These are phyloP conservation scores for Lasioglossum zephyrum DNA, from an alignment of 2,888 invertebrate species.

Conservation along the genomic window DNA sequence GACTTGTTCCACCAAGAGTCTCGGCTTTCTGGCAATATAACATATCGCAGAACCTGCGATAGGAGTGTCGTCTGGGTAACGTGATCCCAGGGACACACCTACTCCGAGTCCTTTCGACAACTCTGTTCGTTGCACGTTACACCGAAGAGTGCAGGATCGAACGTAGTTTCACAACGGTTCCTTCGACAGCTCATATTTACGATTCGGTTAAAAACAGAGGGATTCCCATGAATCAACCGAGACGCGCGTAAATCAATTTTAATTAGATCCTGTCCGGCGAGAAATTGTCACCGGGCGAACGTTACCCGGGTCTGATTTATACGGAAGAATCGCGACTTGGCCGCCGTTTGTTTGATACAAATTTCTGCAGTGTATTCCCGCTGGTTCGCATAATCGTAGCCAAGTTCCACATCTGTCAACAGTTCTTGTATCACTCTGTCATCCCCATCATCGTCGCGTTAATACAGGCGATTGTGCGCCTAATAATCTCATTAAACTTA, in stretches of 20 bases:
- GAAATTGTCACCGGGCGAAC: constrained; percentile 24
- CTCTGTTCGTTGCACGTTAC: background rate
- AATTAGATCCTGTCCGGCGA: constrained; percentile 9
- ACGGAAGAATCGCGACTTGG: constrained; percentile 42
- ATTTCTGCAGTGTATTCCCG: constrained; percentile 51
- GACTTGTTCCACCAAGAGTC: constrained; percentile 37
- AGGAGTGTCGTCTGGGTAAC: constrained; percentile 57
- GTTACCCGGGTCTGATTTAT: constrained; percentile 34
- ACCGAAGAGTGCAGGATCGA: background rate
- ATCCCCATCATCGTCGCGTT: constrained; percentile 44
- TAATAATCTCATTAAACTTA: constrained; percentile 61
- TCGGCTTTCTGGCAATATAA: constrained; percentile 64
- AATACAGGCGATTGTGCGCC: constrained; percentile 46
- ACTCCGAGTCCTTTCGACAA: constrained; percentile 40
- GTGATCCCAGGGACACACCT: constrained; percentile 65
- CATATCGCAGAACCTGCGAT: constrained; percentile 54
- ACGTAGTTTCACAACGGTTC: background rate
- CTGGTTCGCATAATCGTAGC: constrained; percentile 47
- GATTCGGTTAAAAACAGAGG: background rate
- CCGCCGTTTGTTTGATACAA: constrained; percentile 46
- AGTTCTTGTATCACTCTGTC: constrained; percentile 59
- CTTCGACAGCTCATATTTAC: constrained; percentile 8
- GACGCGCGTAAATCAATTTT: constrained; percentile 23
- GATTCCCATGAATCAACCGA: background rate
- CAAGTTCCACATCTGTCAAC: constrained; percentile 58